Evolutionary conservation across 1,140 invertebrate genomes (phyloP).

Genomic region (Aradophagus sp.): DNA sequence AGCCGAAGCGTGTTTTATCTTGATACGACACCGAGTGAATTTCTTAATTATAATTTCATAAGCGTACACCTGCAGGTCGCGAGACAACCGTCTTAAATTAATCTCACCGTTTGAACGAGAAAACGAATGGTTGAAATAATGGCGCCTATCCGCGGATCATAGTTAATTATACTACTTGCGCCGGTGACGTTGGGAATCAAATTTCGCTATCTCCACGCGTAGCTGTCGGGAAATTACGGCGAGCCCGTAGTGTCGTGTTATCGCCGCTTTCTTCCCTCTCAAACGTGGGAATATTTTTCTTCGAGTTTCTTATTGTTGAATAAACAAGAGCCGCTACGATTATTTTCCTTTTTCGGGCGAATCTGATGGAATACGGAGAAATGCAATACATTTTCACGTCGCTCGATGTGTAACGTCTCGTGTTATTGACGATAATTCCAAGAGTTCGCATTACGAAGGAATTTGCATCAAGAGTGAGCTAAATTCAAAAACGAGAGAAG

Average conservation of each 20-base stretch:
- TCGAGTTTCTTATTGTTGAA: slow-evolving; percentile 34
- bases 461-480: no score
- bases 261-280: slow-evolving; percentile 39
- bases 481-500: no score
- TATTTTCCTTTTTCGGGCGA: slow-evolving; percentile 29
- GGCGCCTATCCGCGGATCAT: slow-evolving; percentile 39
- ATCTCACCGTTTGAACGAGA: slow-evolving; percentile 19
- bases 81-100: no score
- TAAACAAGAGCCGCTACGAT: slow-evolving; percentile 27
- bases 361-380: slow-evolving; percentile 25
- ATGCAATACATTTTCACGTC: slow-evolving; percentile 13
- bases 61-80: no score
- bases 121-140: slow-evolving; percentile 44
- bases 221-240: slow-evolving; percentile 51
- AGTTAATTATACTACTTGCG: slow-evolving; percentile 43
- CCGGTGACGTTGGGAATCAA: slow-evolving; percentile 40
- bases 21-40: no score
- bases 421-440: slow-evolving; percentile 40
- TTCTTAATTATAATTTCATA: no score
- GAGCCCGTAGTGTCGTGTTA: slow-evolving; percentile 30
- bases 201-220: slow-evolving; percentile 44
- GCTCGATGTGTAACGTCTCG: slow-evolving; percentile 1
- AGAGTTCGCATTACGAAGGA: no score
- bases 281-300: slow-evolving; percentile 41
- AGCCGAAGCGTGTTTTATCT: no score